Percentiles rank a stretch among this genome's conserved stretches.
Conservation (phyloP, 2,797 vertebrate genomes). For the Mormyrus proboscirostris region DNA sequence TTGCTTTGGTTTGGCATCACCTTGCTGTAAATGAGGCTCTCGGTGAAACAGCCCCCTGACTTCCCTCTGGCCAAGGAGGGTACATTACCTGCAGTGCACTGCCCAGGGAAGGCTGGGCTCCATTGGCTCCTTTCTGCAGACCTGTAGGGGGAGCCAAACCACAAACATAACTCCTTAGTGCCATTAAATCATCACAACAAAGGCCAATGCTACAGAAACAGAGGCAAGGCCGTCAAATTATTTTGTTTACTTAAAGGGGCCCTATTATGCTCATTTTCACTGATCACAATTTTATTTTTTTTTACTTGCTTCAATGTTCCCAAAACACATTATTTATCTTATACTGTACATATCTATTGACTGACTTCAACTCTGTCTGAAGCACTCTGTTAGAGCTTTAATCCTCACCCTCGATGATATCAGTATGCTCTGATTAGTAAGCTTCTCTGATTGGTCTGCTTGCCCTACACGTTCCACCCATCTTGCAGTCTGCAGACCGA, state of each 20-base stretch:
- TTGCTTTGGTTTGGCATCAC: slow-evolving; percentile 34
- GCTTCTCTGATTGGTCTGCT: background rate
- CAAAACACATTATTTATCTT: background rate
- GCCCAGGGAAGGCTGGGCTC: slow-evolving; percentile 13
- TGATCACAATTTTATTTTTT: background rate
- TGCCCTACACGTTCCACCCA: background rate
- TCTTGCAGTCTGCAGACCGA: background rate
- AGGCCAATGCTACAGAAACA: background rate
- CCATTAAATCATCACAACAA: background rate
- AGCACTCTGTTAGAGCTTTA: background rate
- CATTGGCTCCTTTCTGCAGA: background rate
- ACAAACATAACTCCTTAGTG: background rate
- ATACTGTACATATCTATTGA: background rate
- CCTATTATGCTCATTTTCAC: background rate
- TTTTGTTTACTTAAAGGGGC: background rate
- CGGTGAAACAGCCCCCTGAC: slow-evolving; percentile 39
- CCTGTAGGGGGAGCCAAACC: background rate
- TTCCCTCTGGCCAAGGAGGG: slow-evolving; percentile 45
- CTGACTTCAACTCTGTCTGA: background rate
- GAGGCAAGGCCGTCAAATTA: background rate
- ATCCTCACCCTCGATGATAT: background rate
- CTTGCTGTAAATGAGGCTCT: slow-evolving; percentile 48
- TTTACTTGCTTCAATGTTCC: background rate
- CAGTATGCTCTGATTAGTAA: background rate
- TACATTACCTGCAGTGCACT: slow-evolving; percentile 48